These are phyloP conservation scores for Jaculus jaculus DNA, from an alignment of 2,113 vertebrate species.

Conservation along the genomic window DNA sequence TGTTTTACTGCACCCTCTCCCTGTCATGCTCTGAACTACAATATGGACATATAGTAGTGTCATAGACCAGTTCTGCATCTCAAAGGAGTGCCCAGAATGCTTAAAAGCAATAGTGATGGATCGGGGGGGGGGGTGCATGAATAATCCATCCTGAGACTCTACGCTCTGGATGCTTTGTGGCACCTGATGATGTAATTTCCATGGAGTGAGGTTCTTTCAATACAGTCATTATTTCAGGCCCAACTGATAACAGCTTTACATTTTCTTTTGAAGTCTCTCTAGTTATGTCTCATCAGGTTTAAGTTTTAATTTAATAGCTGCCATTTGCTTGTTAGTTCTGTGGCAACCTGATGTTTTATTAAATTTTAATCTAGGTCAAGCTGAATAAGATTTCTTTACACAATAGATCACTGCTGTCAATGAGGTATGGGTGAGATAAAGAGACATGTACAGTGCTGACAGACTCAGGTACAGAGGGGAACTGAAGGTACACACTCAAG, in stretches of 20 bases:
- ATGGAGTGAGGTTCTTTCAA: not conserved
- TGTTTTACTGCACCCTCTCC: not conserved
- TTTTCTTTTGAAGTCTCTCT: not conserved
- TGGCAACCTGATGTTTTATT: conserved; percentile 28
- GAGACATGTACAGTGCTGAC: accelerated
- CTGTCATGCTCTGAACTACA: accelerated
- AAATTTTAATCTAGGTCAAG: conserved; percentile 4
- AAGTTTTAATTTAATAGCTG: conserved; percentile 56
- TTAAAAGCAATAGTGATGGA: not conserved
- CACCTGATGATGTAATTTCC: not conserved
- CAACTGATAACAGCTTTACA: not conserved
- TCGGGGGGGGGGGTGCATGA: accelerated
- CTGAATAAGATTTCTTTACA: not conserved
- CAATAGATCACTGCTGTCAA: not conserved
- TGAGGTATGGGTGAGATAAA: accelerated
- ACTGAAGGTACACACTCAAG: not conserved
- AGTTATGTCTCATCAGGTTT: not conserved
- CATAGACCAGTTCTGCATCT: not conserved
- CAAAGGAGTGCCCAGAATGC: too few species aligned
- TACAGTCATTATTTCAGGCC: not conserved
- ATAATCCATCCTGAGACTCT: accelerated
- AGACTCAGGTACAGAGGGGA: not conserved
- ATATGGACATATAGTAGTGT: too few species aligned
- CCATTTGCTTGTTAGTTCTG: conserved; percentile 3
- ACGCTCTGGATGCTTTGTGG: accelerated